Percentiles rank a stretch among this genome's conserved stretches.
Evolutionary conservation across 2,113 vertebrate species (phyloP).

Genomic region (Erythrocercus mccallii): DNA sequence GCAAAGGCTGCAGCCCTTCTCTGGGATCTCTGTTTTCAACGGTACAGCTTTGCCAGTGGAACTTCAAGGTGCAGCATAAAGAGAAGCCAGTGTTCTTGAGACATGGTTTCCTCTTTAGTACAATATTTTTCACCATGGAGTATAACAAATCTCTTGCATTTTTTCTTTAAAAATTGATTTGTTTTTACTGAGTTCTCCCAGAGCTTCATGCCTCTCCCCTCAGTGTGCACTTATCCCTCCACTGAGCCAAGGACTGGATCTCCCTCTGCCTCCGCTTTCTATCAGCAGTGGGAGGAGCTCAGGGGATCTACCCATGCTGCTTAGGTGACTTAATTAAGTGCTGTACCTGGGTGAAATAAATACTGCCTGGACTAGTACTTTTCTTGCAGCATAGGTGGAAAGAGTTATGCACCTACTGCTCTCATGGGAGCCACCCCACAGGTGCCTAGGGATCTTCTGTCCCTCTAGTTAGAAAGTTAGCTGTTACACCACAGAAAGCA

Average conservation of each 20-base stretch:
- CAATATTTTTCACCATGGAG: neutral
- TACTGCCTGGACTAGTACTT: neutral
- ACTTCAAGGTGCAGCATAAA: neutral
- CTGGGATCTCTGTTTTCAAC: neutral
- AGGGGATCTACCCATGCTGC: neutral
- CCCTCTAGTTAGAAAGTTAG: neutral
- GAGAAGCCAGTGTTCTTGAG: neutral
- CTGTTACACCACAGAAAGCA: neutral
- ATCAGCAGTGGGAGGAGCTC: neutral
- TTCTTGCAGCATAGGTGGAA: neutral
- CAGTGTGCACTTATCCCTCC: neutral
- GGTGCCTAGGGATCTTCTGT: neutral
- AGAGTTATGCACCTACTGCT: accelerated
- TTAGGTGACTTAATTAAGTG: neutral
- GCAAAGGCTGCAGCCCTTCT: neutral
- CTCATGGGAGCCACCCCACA: neutral
- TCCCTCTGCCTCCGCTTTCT: accelerated
- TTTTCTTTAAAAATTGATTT: neutral
- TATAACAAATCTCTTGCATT: neutral
- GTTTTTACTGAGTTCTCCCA: neutral
- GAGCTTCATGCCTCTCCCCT: neutral
- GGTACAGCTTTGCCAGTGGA: neutral
- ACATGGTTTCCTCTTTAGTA: neutral
- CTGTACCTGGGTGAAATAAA: neutral
- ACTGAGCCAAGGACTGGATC: neutral